Evolutionary conservation across 2,797 vertebrate genomes (phyloP), one percentile per base, ranked within the genome.

Genomic region (Kryptopterus vitreolus): DNA sequence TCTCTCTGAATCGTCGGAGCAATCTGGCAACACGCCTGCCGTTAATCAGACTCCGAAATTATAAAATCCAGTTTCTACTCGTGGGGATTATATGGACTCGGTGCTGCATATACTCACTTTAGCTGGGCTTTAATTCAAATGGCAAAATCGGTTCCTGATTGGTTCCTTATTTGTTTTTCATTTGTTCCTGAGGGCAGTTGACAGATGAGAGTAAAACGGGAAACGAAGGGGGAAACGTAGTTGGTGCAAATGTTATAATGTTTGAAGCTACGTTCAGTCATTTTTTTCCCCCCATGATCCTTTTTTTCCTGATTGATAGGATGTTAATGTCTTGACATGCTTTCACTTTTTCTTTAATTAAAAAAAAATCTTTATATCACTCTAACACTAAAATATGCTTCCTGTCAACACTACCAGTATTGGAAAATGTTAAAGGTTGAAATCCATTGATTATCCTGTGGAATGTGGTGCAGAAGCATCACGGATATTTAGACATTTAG

Each of bases 1-100:
- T 79, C 86, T 76, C 76, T 76, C 63, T 29, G 80, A 85, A 80
- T 83, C 82, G 29, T 16, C 87, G 50, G 76, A 80, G 35, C 53
- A 76, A 18, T 26, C 52, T 4, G 62, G 31, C 29, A 33, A 70
- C 3, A 18, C 24, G 29, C 46, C 16, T 8, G 16, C 4, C 3
- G 2, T 48, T 18, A 1, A 20, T 33, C 57, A 81, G 63, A 65
- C 20, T 29, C 77, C 87, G 29, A 87, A 88, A 84, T 76, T 87
- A 78, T 87, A 85, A 48, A 79, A 65, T n/a, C 53, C 16, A 0
- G 33, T 38, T 31, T 31, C 43, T 16, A 15, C 22, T 18, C 16
- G 29, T 62, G 50, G 7, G 33, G 18, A 2, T 33, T 66, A 5
- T 69, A 43, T 46, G 52, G 11, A 65, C 22, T 38, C 5, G 18